phyloP scores from a whole-genome alignment of 2,888 invertebrate species.

The Brachyptera risi region DNA sequence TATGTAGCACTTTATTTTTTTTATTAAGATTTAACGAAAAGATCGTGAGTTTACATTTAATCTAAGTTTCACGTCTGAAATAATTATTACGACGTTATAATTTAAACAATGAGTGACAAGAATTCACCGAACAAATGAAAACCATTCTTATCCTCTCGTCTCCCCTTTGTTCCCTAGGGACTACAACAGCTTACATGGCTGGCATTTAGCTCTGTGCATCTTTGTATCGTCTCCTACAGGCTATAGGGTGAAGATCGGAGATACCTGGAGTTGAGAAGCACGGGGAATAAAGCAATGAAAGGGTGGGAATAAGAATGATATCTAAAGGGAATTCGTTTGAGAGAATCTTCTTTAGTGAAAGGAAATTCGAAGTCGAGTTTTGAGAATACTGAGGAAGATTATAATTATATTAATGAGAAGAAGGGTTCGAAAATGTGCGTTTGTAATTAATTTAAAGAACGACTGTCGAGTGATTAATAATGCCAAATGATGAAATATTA shows the following conservation, averaged over 20 bases:
- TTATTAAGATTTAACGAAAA: neutral
- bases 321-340: too few species aligned
- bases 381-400: too few species aligned
- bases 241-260: neutral
- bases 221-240: neutral
- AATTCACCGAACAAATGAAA: constrained; percentile 1
- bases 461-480: too few species aligned
- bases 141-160: neutral
- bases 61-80: too few species aligned
- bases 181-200: constrained; percentile 1
- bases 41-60: too few species aligned
- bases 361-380: too few species aligned
- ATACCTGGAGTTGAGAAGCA: neutral
- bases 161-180: neutral
- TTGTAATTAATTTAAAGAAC: too few species aligned
- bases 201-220: constrained; percentile 3
- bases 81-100: neutral
- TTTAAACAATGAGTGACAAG: constrained; percentile 4
- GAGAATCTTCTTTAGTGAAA: too few species aligned
- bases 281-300: constrained; percentile 2
- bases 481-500: too few species aligned
- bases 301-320: too few species aligned
- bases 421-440: too few species aligned
- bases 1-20: neutral
- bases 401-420: too few species aligned